phyloP scores from a whole-genome alignment of 2,888 invertebrate genomes.

The Dicroscelio sp. region DNA sequence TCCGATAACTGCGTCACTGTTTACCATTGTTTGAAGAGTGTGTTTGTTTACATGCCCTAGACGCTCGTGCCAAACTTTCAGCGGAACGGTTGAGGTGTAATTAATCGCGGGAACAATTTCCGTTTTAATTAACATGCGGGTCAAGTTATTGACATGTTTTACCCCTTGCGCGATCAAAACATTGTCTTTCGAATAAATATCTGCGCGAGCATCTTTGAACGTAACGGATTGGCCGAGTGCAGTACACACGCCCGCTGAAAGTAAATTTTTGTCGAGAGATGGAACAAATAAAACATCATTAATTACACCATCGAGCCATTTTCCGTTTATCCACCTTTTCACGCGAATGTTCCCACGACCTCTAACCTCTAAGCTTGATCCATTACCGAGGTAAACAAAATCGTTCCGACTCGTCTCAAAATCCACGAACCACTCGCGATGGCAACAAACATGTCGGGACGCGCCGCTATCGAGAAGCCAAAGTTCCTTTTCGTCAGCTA shows the following conservation, averaged over 20 bases:
- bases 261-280: neutral
- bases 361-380: neutral
- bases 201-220: neutral
- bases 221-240: neutral
- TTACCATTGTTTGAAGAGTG: constrained; percentile 59
- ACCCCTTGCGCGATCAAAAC: neutral
- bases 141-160: too few relatives aligned
- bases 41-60: constrained; percentile 71
- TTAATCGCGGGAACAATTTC: too few relatives aligned
- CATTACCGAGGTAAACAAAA: constrained; percentile 50
- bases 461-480: constrained; percentile 60
- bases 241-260: neutral
- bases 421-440: constrained; percentile 27
- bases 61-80: constrained; percentile 57
- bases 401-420: neutral
- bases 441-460: constrained; percentile 30
- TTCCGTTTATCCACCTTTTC: neutral
- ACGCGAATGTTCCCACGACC: neutral
- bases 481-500: constrained; percentile 30
- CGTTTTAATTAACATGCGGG: too few relatives aligned
- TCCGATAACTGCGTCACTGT: constrained; percentile 65
- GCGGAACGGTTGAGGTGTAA: too few relatives aligned
- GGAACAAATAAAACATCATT: neutral
- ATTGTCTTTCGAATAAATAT: neutral
- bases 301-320: neutral